Evolutionary conservation across 2,113 vertebrate species (phyloP), one percentile per base, ranked within the genome.

Genomic region (Myiozetetes cayanensis): DNA sequence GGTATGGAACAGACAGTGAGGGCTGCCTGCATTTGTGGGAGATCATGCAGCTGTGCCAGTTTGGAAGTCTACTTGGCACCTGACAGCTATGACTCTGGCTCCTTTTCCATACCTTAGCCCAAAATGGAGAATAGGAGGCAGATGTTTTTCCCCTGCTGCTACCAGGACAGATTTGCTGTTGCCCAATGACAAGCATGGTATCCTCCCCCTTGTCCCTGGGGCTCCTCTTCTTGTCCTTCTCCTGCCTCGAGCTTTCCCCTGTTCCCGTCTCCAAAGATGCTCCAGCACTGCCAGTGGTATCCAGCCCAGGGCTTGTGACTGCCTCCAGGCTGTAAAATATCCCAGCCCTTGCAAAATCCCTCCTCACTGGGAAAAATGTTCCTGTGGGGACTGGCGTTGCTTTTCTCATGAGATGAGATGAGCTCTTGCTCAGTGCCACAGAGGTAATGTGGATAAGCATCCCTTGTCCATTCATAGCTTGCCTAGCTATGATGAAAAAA

Each of bases 401-500:
- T 73, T 77, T 85, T 56, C 17, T 43, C 6, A 2, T 44, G 46
- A 49, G 24, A 12, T 18, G 17, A n/a, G 25, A 19, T 70, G 66
- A 66, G 5, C 8, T 61, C 33, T 87, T 5, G 0, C 46, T 73
- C 65, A 22, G 11, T 46, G 53, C 35, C 14, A 5, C 43, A 10
- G 6, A 17, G 30, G 4, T 37, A 15, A 58, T 44, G 22, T 0
- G 2, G 16, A 71, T 17, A 12, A 90, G 53, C 8, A 49, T n/a
- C n/a, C 17, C n/a, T 53, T 0, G 0, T 58, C 27, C 17, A 22
- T 53, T 56, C 1, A 4, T 12, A 7, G 65, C 23, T 77, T 62
- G 41, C 21, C 43, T 13, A 9, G 44, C 43, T 39, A 10, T 8
- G 3, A 56, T 74, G 67, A 4, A 1, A 50, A 50, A 50, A 84